phyloP scores from a whole-genome alignment of 2,797 vertebrate species.

The Leptodactylus fallax region DNA sequence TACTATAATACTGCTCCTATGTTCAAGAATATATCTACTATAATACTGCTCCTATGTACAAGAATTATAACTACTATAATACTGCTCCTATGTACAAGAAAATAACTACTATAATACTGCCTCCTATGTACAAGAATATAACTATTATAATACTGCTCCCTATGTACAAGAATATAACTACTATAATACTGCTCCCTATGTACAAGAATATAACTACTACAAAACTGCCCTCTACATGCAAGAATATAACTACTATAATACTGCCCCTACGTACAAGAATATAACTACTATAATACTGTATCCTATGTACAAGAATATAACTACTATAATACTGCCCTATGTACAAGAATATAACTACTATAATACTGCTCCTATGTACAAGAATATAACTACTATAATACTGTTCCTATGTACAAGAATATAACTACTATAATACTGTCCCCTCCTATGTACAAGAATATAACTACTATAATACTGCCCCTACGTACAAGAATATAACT shows the following conservation, averaged over 20 bases:
- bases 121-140: not conserved
- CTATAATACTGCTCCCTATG: not conserved
- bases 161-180: constrained; percentile 9
- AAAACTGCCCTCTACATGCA: not conserved
- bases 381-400: too few relatives aligned
- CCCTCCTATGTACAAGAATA: too few relatives aligned
- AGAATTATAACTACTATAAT: constrained; percentile 6
- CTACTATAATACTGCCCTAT: not conserved
- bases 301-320: constrained; percentile 8
- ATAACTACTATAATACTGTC: not conserved
- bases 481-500: not conserved
- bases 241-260: not conserved
- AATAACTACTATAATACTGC: too few relatives aligned
- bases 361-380: too few relatives aligned
- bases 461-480: not conserved
- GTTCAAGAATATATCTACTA: constrained; percentile 1
- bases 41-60: not conserved
- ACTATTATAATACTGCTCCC: not conserved
- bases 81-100: not conserved
- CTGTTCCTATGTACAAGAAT: too few relatives aligned
- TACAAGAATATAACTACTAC: not conserved
- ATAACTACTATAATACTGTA: not conserved
- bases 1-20: not conserved
- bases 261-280: not conserved
- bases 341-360: too few relatives aligned